Evolutionary conservation across 2,113 vertebrate species (phyloP).

Genomic region (Brienomyrus longianalis): DNA sequence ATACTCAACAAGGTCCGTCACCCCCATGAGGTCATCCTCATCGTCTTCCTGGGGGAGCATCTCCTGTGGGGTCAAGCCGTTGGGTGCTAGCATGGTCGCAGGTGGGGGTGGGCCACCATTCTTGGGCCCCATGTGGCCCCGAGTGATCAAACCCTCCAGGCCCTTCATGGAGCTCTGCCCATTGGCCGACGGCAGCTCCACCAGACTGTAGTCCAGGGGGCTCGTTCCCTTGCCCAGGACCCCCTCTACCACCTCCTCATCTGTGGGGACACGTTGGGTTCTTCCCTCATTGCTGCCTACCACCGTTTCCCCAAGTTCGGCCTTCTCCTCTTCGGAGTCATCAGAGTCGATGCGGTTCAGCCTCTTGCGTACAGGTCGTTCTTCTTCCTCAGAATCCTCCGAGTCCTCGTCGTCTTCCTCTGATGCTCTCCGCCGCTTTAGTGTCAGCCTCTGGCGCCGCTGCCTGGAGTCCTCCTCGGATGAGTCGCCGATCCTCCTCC

Average conservation of each 20-base stretch:
- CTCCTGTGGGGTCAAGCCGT: conserved; percentile 72
- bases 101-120: conserved; percentile 57
- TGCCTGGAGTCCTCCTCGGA: conserved; percentile 53
- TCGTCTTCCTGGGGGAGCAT: conserved; percentile 78
- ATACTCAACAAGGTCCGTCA: conserved; percentile 98
- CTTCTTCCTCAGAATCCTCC: conserved; percentile 61
- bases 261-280: conserved; percentile 64
- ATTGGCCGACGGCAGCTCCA: conserved; percentile 76
- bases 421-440: conserved; percentile 58
- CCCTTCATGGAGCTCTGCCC: conserved; percentile 81
- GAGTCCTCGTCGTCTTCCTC: conserved; percentile 58
- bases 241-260: conserved; percentile 63
- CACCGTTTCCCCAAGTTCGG: conserved; percentile 16
- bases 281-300: conserved; percentile 41
- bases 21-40: conserved; percentile 93
- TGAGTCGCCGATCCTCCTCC: conserved; percentile 54
- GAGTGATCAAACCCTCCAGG: conserved; percentile 72
- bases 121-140: conserved; percentile 62
- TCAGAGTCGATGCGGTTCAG: conserved; percentile 88
- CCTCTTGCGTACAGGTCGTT: conserved; percentile 77
- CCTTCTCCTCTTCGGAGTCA: conserved; percentile 28
- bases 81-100: conserved; percentile 61
- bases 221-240: conserved; percentile 73
- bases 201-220: conserved; percentile 71
- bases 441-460: conserved; percentile 38